Base-by-base conservation (phyloP, 2,888 invertebrate genomes). In the Parascotia fuliginaria region DNA sequence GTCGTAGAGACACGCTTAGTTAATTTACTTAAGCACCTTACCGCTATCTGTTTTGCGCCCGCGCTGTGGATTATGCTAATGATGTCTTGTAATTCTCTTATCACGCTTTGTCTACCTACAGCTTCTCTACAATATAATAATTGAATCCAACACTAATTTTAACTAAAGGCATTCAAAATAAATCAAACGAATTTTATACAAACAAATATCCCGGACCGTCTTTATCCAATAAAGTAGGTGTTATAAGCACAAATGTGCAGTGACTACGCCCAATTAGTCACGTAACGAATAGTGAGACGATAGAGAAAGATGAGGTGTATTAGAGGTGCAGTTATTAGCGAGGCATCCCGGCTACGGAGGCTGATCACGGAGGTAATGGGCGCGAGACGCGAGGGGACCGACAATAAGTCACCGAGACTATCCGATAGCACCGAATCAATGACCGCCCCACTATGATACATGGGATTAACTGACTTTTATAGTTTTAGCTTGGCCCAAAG, bases 261-360 rank as follows among this genome's bases (percentile, higher is more conserved):
- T 85, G 79, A 84, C 90, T 86, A 82, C 90, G 91, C 85, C 88
- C 93, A 94, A 94, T 94, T 94, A 93, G 93, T 86, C 87, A 81
- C 81, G 82, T 86, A 87, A 92, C 84, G 88, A 86, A 93, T 91
- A 85, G 89, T 57, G 68, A 59, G 74, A 64, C 72, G 60, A 72
- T 67, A 69, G 73, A 76, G 77, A 86, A 81, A 80, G 77, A 85
- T 86, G 84, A 85, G 86, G 81, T 81, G 79, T 80, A 82, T 85
- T 86, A 85, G 70, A 77, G 77, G 74, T 72, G 57, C 52, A 65
- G 70, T 73, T 76, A 70, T 73, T 75, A 73, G 67, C 58, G 49
- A 49, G 60, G 43, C 61, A 58, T 60, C 49, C 51, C 52, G 55
- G 54, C 61, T 42, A 42, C 63, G 66, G 66, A 45, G 67, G 69